Base-by-base conservation (phyloP, 1,140 invertebrate species). In the Neodiprion lecontei region DNA sequence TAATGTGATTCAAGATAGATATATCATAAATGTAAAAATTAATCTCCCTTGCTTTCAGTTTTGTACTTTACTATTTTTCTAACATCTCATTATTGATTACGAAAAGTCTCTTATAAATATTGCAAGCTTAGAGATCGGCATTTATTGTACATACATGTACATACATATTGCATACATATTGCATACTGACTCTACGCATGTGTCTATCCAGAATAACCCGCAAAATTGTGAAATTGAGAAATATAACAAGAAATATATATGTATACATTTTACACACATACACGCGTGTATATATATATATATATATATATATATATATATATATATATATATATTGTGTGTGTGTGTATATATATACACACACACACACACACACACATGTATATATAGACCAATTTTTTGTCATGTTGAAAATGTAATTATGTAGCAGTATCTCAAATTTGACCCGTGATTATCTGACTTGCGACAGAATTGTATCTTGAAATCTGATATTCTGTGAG, bases 181-280 rank as follows among this genome's bases (percentile, higher is more conserved):
- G 83, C 85, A 86, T 84, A 88, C 85, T 87, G 87, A 87, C 85
- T 87, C 87, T 87, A 80, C 86, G 86, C 80, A 87, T 88, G 86
- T 87, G 81, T 87, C 87, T 85, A 84, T 87, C 85, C 85, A 87
- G 87, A 85, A 85, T 87, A 84, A 86, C 81, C 86, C 28, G 28
- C 28, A 40, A 40, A 40, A 86, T 86, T 86, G 82, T 85, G 86
- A 82, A 82, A 86, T 82, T 81, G 79, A 83, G 81, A 81, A 84
- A 85, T 84, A 81, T 84, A 83, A 50, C 70, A 74, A 69, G 12
- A 67, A 70, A 67, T 50, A 70, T 50, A 61, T 75, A 47, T 69
- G 72, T 49, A 72, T 61, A 75, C 50, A 69, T 40, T 11, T 61
- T 11, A 61, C 53, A 61, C 53, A 61, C 53, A n/a, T 61, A 61